Percentiles rank a stretch among this genome's conserved stretches.
These are phyloP conservation scores for Typhlichthys eigenmanni DNA, from an alignment of 2,797 vertebrate species.

Conservation along the genomic window DNA sequence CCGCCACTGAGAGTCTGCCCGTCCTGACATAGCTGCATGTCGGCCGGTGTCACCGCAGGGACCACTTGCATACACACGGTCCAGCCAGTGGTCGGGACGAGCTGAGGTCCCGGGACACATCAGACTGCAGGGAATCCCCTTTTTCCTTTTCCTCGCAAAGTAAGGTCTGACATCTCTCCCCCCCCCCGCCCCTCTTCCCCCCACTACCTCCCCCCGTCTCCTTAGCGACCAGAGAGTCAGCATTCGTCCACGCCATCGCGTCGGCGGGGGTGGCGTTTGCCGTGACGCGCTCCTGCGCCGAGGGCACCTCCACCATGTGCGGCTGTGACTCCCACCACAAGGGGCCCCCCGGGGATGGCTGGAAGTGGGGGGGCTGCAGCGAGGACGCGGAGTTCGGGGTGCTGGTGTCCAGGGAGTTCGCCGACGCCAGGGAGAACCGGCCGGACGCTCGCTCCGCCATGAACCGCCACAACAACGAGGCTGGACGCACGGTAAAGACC, in stretches of 20 bases:
- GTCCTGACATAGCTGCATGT: slow-evolving; percentile 73
- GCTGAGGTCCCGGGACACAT: slow-evolving; percentile 4
- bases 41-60: slow-evolving; percentile 62
- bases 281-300: slow-evolving; percentile 92
- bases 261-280: slow-evolving; percentile 94
- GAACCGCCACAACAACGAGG: slow-evolving; percentile 99
- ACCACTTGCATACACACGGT: slow-evolving; percentile 7
- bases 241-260: slow-evolving; percentile 96
- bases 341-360: slow-evolving; percentile 92
- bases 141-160: background rate
- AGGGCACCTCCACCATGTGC: slow-evolving; percentile 92
- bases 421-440: slow-evolving; percentile 92
- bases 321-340: slow-evolving; percentile 95
- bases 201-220: slow-evolving; percentile 32
- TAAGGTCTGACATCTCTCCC: background rate
- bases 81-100: background rate
- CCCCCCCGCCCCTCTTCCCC: background rate
- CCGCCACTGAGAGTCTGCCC: slow-evolving; percentile 59
- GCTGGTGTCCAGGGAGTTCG: slow-evolving; percentile 95
- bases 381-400: slow-evolving; percentile 97
- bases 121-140: background rate
- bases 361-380: slow-evolving; percentile 99
- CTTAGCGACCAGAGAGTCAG: slow-evolving; percentile 92
- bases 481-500: slow-evolving; percentile 87
- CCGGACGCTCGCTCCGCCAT: slow-evolving; percentile 96